Percentiles rank a stretch among this genome's conserved stretches.
These are phyloP conservation scores for Formica exsecta DNA, from an alignment of 1,140 invertebrate species.

Conservation along the genomic window DNA sequence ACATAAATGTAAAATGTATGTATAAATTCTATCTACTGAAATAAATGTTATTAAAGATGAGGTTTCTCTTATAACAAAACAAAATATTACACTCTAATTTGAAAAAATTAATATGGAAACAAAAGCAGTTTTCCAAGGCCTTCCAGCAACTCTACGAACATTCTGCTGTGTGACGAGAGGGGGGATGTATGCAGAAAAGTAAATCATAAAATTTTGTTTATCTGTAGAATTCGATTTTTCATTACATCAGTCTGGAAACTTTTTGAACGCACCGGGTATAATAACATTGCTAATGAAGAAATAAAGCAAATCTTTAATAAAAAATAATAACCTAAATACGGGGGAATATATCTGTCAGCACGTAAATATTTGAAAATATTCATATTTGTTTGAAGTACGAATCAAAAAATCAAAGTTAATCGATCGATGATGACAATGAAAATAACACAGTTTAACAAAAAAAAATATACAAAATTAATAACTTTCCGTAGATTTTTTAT, in stretches of 20 bases:
- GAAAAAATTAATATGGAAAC: neutral
- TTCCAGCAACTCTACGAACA: too few relatives aligned
- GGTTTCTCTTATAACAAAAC: constrained; percentile 4
- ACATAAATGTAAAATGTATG: constrained; percentile 23
- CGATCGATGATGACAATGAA: neutral
- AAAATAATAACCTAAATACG: neutral
- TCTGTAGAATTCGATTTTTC: too few relatives aligned
- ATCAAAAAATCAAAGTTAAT: neutral
- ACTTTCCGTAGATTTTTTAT: too few relatives aligned
- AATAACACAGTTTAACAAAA: neutral
- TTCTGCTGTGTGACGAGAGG: too few relatives aligned
- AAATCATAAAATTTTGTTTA: too few relatives aligned
- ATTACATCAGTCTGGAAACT: too few relatives aligned
- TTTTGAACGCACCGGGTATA: too few relatives aligned
- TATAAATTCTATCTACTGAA: constrained; percentile 27
- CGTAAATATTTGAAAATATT: neutral
- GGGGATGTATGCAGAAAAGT: too few relatives aligned
- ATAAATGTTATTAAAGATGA: constrained; percentile 41
- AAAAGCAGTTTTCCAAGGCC: too few relatives aligned
- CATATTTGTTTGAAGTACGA: neutral
- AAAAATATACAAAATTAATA: too few relatives aligned
- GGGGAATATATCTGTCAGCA: neutral
- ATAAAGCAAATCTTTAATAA: neutral
- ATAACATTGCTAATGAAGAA: too few relatives aligned
- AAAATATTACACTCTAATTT: constrained; percentile 10